Base-by-base conservation (phyloP, 1,140 invertebrate genomes). In the Conus betulinus region DNA sequence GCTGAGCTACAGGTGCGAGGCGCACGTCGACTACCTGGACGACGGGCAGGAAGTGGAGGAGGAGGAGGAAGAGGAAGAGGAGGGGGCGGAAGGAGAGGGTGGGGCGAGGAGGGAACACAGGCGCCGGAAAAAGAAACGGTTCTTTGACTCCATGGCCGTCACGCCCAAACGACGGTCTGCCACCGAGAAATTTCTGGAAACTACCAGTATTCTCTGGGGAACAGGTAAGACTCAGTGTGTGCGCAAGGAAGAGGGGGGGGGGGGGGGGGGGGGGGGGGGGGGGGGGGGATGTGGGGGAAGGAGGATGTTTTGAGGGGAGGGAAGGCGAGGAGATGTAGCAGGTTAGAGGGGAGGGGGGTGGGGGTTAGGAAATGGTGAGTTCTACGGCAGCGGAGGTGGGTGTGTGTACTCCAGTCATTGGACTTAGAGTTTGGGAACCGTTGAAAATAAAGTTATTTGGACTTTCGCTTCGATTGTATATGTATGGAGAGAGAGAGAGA, bases 171-270 rank as follows among this genome's bases (percentile, higher is more conserved):
- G 74, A 6, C 67, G 71, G 5, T 78, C 85, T 13, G 67, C 85
- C 51, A 87, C 74, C 5, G 85, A 87, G 71, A 87, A 87, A 25
- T 87, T 87, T 25, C 52, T 87, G 74, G 85, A 87, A 27, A 87
- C 85, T 1, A 87, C 71, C 39, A 78, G 71, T 7, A 87, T 79
- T 55, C 25, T 87, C 51, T 87, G 74, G 85, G 85, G 85, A 17
- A 87, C 85, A 67, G 85, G 85, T 87, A 55, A 8, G 17, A 52
- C 5, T 0, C 25, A 10, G 51, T 83, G 81, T 23, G 51, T 83
- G 51, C 55, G 81, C 27, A 27, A 15, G 84, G 1, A 23, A 15
- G 55, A 71, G 27, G 6, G 6, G 67, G 17, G 13, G 52, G 55
- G 57, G 67, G 57, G 67, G 52, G 3, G 81, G 6, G 81, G 6